These are phyloP conservation scores for Gouania willdenowi DNA, from an alignment of 2,797 vertebrate genomes.

Conservation along the genomic window DNA sequence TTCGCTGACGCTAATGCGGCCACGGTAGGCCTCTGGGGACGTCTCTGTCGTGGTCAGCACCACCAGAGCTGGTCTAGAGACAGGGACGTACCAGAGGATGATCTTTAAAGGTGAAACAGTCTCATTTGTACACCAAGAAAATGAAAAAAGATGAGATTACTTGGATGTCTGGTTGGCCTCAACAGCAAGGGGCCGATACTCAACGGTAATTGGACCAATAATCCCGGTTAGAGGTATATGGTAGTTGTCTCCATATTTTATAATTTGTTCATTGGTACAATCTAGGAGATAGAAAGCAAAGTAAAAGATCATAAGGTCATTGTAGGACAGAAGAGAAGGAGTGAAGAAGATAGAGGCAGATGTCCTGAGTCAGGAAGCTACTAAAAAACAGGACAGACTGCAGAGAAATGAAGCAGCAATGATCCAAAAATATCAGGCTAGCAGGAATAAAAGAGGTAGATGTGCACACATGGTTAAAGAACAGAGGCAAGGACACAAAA, in stretches of 20 bases:
- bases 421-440: constrained; percentile 42
- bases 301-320: constrained; percentile 10
- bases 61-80: constrained; percentile 44
- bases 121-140: constrained; percentile 53
- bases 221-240: constrained; percentile 40
- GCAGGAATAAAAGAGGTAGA: constrained; percentile 39
- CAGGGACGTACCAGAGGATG: constrained; percentile 2
- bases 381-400: constrained; percentile 25
- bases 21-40: constrained; percentile 34
- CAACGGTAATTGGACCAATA: constrained; percentile 50
- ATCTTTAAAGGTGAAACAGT: too few relatives aligned
- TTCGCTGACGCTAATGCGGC: constrained; percentile 43
- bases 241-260: constrained; percentile 69
- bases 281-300: constrained; percentile 50
- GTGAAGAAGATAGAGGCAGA: constrained; percentile 4
- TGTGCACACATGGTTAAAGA: constrained; percentile 16
- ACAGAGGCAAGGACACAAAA: constrained; percentile 28
- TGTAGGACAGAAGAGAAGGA: constrained; percentile 1
- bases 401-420: constrained; percentile 23
- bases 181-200: constrained; percentile 58
- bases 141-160: constrained; percentile 37
- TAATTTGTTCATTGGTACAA: constrained; percentile 61
- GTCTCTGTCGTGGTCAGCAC: constrained; percentile 37
- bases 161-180: constrained; percentile 70
- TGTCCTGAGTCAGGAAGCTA: constrained; percentile 27